A percentile compares a stretch with the other conserved stretches of the same genome.
phyloP scores from a whole-genome alignment of 2,113 vertebrate species.

The Tylochromis polylepis region DNA sequence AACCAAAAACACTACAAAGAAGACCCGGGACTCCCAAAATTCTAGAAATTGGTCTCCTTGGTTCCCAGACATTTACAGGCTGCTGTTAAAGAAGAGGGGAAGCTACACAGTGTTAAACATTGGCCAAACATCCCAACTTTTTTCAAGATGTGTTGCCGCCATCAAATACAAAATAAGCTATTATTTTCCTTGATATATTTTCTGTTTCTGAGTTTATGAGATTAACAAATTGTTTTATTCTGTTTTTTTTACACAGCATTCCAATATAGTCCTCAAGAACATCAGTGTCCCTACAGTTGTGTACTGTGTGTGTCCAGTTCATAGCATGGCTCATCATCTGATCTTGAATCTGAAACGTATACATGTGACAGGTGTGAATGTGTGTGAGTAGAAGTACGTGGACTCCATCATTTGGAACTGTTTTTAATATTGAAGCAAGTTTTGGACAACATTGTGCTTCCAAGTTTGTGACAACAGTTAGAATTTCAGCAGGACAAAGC shows the following conservation, averaged over 20 bases:
- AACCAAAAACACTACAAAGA: neutral
- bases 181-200: neutral
- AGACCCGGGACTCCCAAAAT: neutral
- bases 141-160: neutral
- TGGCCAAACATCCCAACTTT: neutral
- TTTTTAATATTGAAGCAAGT: neutral
- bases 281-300: too few species aligned
- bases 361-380: neutral
- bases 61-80: neutral
- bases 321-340: neutral
- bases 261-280: neutral
- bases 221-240: neutral
- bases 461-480: neutral
- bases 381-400: neutral
- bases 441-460: neutral
- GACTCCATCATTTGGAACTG: neutral
- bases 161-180: neutral
- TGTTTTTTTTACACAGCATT: neutral
- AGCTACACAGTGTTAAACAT: neutral
- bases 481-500: neutral
- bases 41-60: neutral
- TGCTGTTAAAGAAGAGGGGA: fast-evolving
- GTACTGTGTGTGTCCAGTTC: neutral
- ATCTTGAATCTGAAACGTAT: neutral
- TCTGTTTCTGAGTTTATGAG: neutral